Evolutionary conservation across 2,113 vertebrate species (phyloP).

Genomic region (Lepus timidus): DNA sequence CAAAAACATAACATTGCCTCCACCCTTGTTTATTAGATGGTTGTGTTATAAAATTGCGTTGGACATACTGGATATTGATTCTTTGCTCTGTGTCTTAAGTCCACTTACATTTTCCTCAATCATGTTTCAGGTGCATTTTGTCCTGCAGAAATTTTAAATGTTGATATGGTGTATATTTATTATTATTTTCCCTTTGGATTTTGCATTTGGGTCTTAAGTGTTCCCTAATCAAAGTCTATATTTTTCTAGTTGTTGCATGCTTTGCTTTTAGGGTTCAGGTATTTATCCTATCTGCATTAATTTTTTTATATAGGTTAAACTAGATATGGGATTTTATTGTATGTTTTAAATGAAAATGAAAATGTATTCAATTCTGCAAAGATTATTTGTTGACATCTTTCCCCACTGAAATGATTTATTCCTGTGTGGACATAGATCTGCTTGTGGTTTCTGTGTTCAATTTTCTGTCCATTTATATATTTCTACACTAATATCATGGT

Average conservation of each 20-base stretch:
- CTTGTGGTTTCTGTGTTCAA: not conserved
- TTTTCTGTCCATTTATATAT: not conserved
- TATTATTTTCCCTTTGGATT: not conserved
- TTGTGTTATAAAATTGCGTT: slow-evolving; percentile 13
- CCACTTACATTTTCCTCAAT: not conserved
- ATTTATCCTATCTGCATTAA: not conserved
- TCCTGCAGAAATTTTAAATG: not conserved
- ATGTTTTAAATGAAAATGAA: slow-evolving; percentile 1
- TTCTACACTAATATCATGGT: not conserved
- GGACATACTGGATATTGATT: not conserved
- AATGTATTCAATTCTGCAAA: not conserved
- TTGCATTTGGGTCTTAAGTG: not conserved
- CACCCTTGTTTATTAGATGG: not conserved
- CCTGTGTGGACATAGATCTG: not conserved
- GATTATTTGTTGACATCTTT: not conserved
- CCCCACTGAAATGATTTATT: not conserved
- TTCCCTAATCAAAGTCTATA: not conserved
- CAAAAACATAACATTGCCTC: not conserved
- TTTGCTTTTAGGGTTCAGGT: not conserved
- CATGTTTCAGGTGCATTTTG: not conserved
- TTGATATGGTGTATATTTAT: not conserved
- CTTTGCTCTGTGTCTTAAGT: slow-evolving; percentile 22
- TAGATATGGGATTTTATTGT: not conserved
- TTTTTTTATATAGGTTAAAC: not conserved
- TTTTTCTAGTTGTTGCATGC: slow-evolving; percentile 31